phyloP scores from a whole-genome alignment of 2,888 invertebrate species.

The Melanostoma mellinum region DNA sequence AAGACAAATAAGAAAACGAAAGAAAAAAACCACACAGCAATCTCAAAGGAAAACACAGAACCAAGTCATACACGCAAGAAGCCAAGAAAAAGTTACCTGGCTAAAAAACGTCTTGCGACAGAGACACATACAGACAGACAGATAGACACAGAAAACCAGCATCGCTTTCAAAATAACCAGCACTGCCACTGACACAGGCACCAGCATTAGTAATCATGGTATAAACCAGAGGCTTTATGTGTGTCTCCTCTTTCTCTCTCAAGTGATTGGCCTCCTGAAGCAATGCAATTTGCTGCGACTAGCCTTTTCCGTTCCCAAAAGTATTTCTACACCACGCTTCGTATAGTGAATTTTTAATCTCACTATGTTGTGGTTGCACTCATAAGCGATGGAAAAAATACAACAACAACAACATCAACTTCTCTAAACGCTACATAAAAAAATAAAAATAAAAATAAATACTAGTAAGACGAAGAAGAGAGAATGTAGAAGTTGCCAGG shows the following conservation, averaged over 20 bases:
- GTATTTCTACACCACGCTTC: not conserved
- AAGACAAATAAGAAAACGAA: not conserved
- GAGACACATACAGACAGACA: not conserved
- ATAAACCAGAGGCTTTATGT: not conserved
- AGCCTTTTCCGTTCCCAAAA: conserved; percentile 23
- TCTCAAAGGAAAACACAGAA: not conserved
- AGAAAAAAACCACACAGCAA: not conserved
- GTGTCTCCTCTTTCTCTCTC: not conserved
- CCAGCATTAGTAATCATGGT: not conserved
- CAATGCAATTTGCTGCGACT: conserved; percentile 59
- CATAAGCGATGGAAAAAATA: not conserved
- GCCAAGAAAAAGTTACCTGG: not conserved
- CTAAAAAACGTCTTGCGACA: too few relatives aligned
- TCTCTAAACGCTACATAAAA: conserved; percentile 1
- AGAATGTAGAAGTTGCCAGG: conserved; percentile 5
- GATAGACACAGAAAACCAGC: not conserved
- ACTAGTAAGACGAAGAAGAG: not conserved
- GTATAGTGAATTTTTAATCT: conserved; percentile 21
- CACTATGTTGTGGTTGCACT: conserved; percentile 2
- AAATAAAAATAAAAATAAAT: not conserved
- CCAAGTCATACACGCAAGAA: not conserved
- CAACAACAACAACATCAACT: not conserved
- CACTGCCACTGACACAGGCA: conserved; percentile 5
- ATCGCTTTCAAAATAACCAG: conserved; percentile 8
- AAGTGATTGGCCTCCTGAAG: conserved; percentile 65